These are phyloP conservation scores for Drosophila formosana DNA, from an alignment of 2,888 invertebrate species.

Conservation along the genomic window DNA sequence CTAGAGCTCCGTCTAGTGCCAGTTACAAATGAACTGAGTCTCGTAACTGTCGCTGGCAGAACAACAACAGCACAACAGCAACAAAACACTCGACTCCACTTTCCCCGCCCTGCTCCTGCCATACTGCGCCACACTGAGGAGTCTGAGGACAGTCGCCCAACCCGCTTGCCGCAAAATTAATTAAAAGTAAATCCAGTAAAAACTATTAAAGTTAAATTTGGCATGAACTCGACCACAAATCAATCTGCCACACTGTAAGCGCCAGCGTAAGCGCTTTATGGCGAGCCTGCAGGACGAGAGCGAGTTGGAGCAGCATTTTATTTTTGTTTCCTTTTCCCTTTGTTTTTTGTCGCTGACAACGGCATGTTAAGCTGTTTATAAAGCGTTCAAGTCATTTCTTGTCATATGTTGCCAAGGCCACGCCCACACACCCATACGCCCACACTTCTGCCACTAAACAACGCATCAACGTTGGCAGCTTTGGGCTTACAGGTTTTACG, in stretches of 20 bases:
- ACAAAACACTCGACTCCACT: conserved; percentile 19
- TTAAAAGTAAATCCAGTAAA: conserved; percentile 79
- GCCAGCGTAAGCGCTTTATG: conserved; percentile 65
- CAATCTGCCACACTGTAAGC: conserved; percentile 73
- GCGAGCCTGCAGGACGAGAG: conserved; percentile 9
- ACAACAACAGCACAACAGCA: background rate
- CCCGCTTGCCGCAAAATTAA: conserved; percentile 69
- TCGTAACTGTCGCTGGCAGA: conserved; percentile 54
- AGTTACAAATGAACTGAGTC: conserved; percentile 74
- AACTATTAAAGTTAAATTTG: conserved; percentile 79
- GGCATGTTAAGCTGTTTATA: conserved; percentile 79
- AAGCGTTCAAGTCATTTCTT: conserved; percentile 70
- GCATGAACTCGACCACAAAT: conserved; percentile 79
- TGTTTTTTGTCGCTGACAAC: conserved; percentile 52
- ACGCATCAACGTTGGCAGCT: conserved; percentile 15
- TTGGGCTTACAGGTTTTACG: conserved; percentile 50
- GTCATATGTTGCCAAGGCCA: conserved; percentile 58
- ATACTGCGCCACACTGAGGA: conserved; percentile 1
- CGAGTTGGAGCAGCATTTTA: conserved; percentile 10
- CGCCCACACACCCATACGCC: conserved; percentile 23
- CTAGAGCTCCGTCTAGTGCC: conserved; percentile 26
- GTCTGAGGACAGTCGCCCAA: conserved; percentile 4
- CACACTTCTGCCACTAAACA: conserved; percentile 7
- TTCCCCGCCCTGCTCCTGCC: background rate
- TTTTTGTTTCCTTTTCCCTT: conserved; percentile 7